Percentiles rank a stretch among this genome's conserved stretches.
Evolutionary conservation across 2,113 vertebrate species (phyloP).

Genomic region (Plestiodon gilberti): DNA sequence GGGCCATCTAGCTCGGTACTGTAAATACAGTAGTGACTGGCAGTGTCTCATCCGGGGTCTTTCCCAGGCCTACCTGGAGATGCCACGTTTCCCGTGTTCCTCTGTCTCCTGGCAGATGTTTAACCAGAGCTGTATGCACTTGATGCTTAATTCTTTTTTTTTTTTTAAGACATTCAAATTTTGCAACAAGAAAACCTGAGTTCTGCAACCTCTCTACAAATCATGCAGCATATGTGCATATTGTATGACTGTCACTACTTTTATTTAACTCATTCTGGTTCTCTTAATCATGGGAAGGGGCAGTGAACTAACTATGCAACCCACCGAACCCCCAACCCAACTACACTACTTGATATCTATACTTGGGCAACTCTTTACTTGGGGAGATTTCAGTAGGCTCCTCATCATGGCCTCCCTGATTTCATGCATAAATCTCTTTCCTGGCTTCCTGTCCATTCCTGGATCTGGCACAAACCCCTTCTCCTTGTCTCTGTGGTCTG

Average conservation of each 20-base stretch:
- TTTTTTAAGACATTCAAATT: not conserved
- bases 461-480: no score
- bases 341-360: not conserved
- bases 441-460: no score
- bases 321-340: no score
- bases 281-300: not conserved
- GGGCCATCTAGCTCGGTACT: no score
- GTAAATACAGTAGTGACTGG: no score
- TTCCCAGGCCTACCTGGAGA: no score
- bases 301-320: no score
- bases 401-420: not conserved
- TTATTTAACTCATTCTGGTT: not conserved
- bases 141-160: not conserved
- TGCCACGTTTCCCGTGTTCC: not conserved
- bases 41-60: no score
- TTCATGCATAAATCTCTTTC: no score
- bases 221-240: not conserved
- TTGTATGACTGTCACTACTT: not conserved
- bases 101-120: not conserved
- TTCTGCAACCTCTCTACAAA: not conserved
- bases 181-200: not conserved
- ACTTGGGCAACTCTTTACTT: not conserved
- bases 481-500: no score
- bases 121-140: not conserved
- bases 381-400: not conserved